Evolutionary conservation across 2,113 vertebrate species (phyloP), one percentile per base, ranked within the genome.

Genomic region (Amblyopsis rosae): DNA sequence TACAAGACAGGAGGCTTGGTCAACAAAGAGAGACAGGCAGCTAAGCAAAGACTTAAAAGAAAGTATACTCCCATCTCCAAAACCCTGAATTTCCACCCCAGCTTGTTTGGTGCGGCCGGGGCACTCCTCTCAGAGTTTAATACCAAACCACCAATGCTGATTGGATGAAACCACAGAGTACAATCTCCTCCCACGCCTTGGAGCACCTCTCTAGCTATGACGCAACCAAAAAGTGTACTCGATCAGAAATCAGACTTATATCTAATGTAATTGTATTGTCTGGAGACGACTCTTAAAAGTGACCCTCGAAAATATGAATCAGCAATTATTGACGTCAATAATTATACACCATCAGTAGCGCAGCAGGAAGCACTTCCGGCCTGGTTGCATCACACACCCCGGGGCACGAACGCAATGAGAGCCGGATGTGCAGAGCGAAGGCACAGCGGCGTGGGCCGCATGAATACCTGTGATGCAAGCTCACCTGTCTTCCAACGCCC

Each of bases 401-500:
- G 26, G 69, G 26, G 70, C 26, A 56, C 69, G 74, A 64, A 69
- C 65, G 65, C 60, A 62, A 76, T 76, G 72, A 48, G 64, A 62
- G 84, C 60, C 59, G 74, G 72, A 71, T 76, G 65, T 3, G 47
- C 9, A 41, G 6, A 67, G 77, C 17, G 53, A 83, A 53, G 54
- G 75, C 59, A 61, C 56, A 74, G 77, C 81, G 82, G 82, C 69
- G 73, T 13, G 72, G 81, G 72, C 84, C 59, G 58, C 72, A 78
- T 75, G 73, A 90, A 90, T 91, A 86, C 88, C 84, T 90, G 77
- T 66, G 50, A 69, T 76, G 19, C 84, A 72, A 84, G 47, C 80
- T 90, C 82, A 88, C 86, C 87, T 86, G 72, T 83, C 73, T 88
- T 74, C 63, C 84, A 79, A 85, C 82, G 77, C 60, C 69, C 67